phyloP scores from a whole-genome alignment of 2,113 vertebrate genomes.

The Platichthys flesus region DNA sequence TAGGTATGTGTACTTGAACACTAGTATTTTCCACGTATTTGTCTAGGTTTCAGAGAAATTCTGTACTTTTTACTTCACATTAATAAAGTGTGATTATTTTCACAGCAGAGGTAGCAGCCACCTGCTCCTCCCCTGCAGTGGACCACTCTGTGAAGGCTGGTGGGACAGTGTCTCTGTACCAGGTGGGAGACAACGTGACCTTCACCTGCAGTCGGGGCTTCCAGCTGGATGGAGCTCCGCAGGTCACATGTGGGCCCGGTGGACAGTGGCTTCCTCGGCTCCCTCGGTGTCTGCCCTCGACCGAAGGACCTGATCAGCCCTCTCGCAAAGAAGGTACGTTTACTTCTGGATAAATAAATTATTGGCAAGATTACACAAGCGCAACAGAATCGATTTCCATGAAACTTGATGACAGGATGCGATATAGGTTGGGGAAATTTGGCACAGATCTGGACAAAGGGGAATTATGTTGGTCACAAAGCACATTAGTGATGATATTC shows the following conservation, averaged over 20 bases:
- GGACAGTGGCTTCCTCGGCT: conserved; percentile 64
- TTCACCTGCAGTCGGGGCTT: conserved; percentile 63
- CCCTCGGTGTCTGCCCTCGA: conserved; percentile 51
- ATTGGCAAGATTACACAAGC: too few species aligned
- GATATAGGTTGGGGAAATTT: too few species aligned
- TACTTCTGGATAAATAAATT: not conserved
- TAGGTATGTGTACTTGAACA: too few species aligned
- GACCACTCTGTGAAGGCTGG: conserved; percentile 32
- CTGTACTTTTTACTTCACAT: too few species aligned
- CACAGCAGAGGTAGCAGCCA: conserved; percentile 36
- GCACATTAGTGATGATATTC: too few species aligned
- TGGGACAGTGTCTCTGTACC: not conserved
- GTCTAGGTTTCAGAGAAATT: too few species aligned
- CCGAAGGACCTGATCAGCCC: not conserved
- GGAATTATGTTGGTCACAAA: too few species aligned
- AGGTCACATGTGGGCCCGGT: conserved; percentile 51
- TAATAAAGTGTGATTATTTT: not conserved
- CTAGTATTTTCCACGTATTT: too few species aligned
- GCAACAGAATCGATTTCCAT: too few species aligned
- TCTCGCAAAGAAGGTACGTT: not conserved
- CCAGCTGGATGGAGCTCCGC: conserved; percentile 49
- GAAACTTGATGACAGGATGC: too few species aligned
- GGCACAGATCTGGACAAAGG: too few species aligned
- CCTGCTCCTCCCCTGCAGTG: conserved; percentile 60
- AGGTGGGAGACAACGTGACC: conserved; percentile 34